Evolutionary conservation across 2,113 vertebrate genomes (phyloP).

Genomic region (Lycocorax pyrrhopterus): DNA sequence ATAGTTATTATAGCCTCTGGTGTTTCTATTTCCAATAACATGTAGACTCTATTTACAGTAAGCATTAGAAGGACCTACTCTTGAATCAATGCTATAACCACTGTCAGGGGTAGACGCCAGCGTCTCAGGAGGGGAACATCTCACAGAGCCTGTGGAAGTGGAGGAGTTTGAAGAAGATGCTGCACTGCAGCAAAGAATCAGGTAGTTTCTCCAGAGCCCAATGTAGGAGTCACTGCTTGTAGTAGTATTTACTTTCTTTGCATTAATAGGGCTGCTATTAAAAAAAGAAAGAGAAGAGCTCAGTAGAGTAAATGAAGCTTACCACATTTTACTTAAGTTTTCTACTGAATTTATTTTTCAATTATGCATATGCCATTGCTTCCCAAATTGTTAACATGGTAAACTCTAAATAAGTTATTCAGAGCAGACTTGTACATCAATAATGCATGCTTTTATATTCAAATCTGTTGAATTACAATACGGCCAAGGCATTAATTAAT

Average conservation of each 20-base stretch:
- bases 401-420: background rate
- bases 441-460: background rate
- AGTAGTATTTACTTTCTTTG: slow-evolving; percentile 94
- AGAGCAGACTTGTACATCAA: background rate
- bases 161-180: slow-evolving; percentile 77
- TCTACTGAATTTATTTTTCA: background rate
- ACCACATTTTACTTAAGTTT: background rate
- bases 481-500: background rate
- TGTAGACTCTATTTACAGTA: background rate
- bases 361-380: background rate
- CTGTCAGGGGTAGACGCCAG: slow-evolving; percentile 98
- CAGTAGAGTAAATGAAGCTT: background rate
- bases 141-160: slow-evolving; percentile 85
- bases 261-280: slow-evolving; percentile 94
- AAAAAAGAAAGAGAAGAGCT: background rate
- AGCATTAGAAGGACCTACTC: slow-evolving; percentile 71
- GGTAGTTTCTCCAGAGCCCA: slow-evolving; percentile 97
- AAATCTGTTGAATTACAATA: background rate
- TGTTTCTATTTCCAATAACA: background rate
- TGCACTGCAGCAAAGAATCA: slow-evolving; percentile 97
- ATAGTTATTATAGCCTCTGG: background rate
- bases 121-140: slow-evolving; percentile 96
- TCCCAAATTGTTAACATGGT: background rate
- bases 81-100: slow-evolving; percentile 94
- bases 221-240: slow-evolving; percentile 92